Evolutionary conservation across 2,888 invertebrate species (phyloP), one percentile per base, ranked within the genome.

Genomic region (Brenthis daphne): DNA sequence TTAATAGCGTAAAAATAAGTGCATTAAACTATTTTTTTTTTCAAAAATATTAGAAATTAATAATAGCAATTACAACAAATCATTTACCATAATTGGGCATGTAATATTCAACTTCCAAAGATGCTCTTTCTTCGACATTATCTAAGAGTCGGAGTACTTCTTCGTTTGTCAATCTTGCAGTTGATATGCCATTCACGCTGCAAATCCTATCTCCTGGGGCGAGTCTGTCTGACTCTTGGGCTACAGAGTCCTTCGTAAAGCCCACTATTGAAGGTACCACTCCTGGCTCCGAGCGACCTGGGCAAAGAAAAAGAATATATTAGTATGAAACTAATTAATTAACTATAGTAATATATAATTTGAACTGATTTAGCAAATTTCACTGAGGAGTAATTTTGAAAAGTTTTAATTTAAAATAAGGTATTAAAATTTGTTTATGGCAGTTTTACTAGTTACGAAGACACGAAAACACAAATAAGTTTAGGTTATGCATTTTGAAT

Each of bases 91-190:
- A 95, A 81, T 96, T 95, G 43, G 97, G 97, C 83, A 97, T 94
- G 73, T 96, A 96, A 87, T 97, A 97, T 82, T 97, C 97, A 74
- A 97, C 95, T 88, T 97, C 97, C 79, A 97, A 88, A n/a, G 95
- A 93, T 11, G 97, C 96, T 66, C 95, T 93, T 71, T 95, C 95
- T 73, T 96, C 95, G 20, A 96, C 95, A 85, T 95, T 95, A 82
- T 96, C 96, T 76, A 97, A 85, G 16, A 96, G 85, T 75, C 96
- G 94, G 75, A 96, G 93, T 48, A 97, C 96, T 82, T 97, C 96
- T 75, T 96, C 96, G 82, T 97, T 96, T 69, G 95, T 95, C 79
- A 97, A 94, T 67, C 95, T 93, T 13, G 94, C 94, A 0, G 97
- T 96, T 64, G 95, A 95, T 77, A 96, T 96, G 29, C 97, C 97